Percentiles rank a stretch among this genome's conserved stretches.
Evolutionary conservation across 2,797 vertebrate species (phyloP).

Genomic region (Sebastiscus albofasciatus): DNA sequence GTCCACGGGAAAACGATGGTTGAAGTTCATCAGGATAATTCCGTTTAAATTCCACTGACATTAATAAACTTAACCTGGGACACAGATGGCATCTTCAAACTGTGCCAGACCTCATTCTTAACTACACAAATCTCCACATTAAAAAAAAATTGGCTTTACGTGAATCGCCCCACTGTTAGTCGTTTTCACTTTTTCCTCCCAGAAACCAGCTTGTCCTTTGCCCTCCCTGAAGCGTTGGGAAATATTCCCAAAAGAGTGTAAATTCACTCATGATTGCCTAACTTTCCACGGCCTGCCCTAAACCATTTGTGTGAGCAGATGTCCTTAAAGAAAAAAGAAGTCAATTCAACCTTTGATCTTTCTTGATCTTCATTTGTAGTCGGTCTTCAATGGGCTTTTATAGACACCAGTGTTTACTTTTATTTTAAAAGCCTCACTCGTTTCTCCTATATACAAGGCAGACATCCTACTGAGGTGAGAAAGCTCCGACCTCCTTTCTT

Average conservation of each 20-base stretch:
- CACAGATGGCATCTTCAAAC: constrained; percentile 44
- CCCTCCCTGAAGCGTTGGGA: constrained; percentile 26
- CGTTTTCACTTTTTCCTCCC: constrained; percentile 35
- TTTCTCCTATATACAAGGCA: not conserved
- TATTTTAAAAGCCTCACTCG: not conserved
- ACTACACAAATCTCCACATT: constrained; percentile 47
- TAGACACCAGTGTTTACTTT: not conserved
- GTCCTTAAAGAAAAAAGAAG: not conserved
- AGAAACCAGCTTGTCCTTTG: constrained; percentile 30
- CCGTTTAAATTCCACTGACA: constrained; percentile 7
- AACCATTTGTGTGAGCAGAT: constrained; percentile 38
- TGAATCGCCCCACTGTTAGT: constrained; percentile 64
- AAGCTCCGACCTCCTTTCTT: not conserved
- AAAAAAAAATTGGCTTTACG: constrained; percentile 51
- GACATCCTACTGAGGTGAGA: constrained; percentile 28
- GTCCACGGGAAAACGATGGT: not conserved
- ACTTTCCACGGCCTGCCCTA: constrained; percentile 40
- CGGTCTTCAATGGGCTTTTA: not conserved
- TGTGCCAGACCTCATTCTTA: constrained; percentile 18
- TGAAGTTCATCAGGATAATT: constrained; percentile 25
- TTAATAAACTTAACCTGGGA: constrained; percentile 21
- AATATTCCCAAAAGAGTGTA: constrained; percentile 43
- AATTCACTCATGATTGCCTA: constrained; percentile 35
- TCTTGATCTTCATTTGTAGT: not conserved
- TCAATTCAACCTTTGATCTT: too few relatives aligned